Conservation (phyloP, 2,113 vertebrate genomes). For the Charina bottae region DNA sequence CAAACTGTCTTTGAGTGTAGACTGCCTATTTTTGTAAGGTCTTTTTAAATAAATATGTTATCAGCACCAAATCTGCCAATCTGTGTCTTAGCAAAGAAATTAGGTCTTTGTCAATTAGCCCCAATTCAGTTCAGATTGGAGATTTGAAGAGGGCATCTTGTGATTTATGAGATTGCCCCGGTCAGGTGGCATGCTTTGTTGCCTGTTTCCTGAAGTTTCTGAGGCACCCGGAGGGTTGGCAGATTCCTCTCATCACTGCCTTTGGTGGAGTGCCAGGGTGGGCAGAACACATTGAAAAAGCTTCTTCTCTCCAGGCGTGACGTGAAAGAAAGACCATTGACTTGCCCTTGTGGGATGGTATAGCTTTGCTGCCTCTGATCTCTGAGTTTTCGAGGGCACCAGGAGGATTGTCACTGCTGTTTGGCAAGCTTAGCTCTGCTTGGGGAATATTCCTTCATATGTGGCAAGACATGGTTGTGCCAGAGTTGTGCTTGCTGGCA, state of each 20-base stretch:
- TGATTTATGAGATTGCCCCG: not conserved
- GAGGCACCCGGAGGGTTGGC: not conserved
- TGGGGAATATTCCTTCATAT: not conserved
- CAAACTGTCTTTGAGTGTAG: not conserved
- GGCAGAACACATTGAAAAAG: not conserved
- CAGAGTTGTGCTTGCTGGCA: not conserved
- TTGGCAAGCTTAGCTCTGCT: not conserved
- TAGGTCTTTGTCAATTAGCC: not conserved
- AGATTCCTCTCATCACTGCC: not conserved
- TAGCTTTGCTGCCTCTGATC: not conserved
- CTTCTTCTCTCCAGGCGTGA: not conserved
- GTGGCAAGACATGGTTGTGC: not conserved
- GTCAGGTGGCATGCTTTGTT: not conserved
- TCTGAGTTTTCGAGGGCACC: not conserved
- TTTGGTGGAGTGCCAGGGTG: not conserved
- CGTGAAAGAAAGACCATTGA: not conserved
- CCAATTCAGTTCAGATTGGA: too few species aligned
- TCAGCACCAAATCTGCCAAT: not conserved
- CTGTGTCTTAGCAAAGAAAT: not conserved
- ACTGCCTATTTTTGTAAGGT: not conserved
- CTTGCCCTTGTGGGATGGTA: not conserved
- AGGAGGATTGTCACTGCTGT: not conserved
- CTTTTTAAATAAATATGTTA: not conserved
- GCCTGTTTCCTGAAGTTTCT: not conserved
- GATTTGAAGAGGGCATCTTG: not conserved